phyloP scores from a whole-genome alignment of 2,797 vertebrate genomes.

The Brotula barbata region DNA sequence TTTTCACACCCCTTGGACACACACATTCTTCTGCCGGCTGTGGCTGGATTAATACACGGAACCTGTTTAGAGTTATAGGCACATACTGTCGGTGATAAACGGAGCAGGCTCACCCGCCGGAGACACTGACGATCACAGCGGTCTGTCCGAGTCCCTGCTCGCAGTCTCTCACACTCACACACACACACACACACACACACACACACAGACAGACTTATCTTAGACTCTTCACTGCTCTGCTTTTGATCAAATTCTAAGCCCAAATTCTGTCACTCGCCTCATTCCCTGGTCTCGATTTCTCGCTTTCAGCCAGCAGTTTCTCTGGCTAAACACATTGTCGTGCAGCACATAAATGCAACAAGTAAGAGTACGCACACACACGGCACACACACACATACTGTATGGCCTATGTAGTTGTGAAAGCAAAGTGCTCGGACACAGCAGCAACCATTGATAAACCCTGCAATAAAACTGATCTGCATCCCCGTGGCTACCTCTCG shows the following conservation, averaged over 20 bases:
- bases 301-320: constrained; percentile 15
- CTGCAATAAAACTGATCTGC: constrained; percentile 46
- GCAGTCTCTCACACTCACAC: constrained; percentile 28
- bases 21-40: constrained; percentile 56
- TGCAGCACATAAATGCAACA: constrained; percentile 20
- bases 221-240: constrained; percentile 39
- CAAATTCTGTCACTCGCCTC: constrained; percentile 18
- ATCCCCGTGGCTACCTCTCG: constrained; percentile 27
- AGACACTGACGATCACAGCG: constrained; percentile 43
- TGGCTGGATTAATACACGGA: constrained; percentile 49
- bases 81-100: constrained; percentile 42
- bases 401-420: constrained; percentile 12
- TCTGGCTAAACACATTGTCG: constrained; percentile 9
- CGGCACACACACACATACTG: constrained; percentile 5
- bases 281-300: constrained; percentile 21
- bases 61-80: constrained; percentile 38
- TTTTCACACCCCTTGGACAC: constrained; percentile 73
- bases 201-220: constrained; percentile 48
- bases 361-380: constrained; percentile 15
- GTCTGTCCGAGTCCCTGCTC: constrained; percentile 38
- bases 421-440: constrained; percentile 28
- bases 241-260: constrained; percentile 44
- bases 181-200: too few species aligned
- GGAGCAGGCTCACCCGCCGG: constrained; percentile 21
- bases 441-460: constrained; percentile 51